phyloP scores from a whole-genome alignment of 1,140 invertebrate species.

The Polypedilum vanderplanki region DNA sequence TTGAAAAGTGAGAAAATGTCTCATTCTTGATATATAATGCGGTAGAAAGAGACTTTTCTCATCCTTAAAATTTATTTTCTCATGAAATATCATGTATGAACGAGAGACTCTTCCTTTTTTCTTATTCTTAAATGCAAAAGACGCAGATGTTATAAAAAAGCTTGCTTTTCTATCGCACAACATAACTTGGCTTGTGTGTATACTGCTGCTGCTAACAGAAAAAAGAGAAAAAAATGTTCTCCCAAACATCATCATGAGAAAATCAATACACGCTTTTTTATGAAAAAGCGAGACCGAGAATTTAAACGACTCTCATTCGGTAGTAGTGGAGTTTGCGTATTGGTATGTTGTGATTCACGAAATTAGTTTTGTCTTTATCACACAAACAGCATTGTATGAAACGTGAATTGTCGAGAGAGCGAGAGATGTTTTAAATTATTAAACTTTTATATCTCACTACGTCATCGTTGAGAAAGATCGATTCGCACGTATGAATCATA shows the following conservation, averaged over 20 bases:
- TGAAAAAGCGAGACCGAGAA: conserved; percentile 4
- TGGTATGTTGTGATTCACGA: conserved; percentile 4
- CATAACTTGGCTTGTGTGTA: neutral
- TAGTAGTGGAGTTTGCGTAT: conserved; percentile 19
- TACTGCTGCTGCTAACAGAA: neutral
- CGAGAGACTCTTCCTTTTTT: too few species aligned
- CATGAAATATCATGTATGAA: too few species aligned
- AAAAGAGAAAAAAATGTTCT: neutral
- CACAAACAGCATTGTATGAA: conserved; percentile 3
- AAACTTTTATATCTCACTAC: neutral
- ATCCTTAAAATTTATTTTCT: too few species aligned
- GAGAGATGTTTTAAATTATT: neutral
- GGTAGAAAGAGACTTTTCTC: too few species aligned
- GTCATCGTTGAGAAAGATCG: neutral
- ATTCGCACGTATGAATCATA: neutral
- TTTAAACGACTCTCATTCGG: neutral
- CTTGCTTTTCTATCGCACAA: neutral
- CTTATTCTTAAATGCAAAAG: neutral
- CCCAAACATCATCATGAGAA: neutral
- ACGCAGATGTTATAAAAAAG: neutral
- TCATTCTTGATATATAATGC: too few species aligned
- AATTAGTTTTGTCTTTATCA: conserved; percentile 27
- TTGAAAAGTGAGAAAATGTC: too few species aligned
- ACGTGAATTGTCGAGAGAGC: neutral
- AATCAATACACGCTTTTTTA: conserved; percentile 9